Conservation (phyloP, 92 coral and sea anemone species). For the Epizoanthus rinbou region DNA sequence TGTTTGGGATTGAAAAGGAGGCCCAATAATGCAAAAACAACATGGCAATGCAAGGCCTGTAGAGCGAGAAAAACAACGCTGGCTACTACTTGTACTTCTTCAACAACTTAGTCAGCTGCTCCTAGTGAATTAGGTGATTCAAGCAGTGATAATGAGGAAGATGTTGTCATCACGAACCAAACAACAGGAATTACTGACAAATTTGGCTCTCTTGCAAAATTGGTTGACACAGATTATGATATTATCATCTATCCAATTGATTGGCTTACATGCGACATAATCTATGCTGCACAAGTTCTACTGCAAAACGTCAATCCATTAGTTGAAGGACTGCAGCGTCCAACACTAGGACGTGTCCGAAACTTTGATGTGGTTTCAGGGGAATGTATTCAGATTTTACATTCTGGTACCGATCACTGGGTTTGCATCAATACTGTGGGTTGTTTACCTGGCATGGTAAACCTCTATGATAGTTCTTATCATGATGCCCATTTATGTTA, state of each 20-base stretch:
- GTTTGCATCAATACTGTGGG: constrained; percentile 59
- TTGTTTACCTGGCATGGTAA: constrained; percentile 64
- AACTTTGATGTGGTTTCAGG: constrained; percentile 57
- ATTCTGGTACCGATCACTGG: constrained; percentile 60
- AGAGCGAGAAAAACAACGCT: too few species aligned
- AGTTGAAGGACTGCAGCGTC: constrained; percentile 62
- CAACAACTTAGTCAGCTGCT: too few species aligned
- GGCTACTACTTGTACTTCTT: too few species aligned
- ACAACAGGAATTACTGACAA: constrained; percentile 34
- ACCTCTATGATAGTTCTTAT: constrained; percentile 64
- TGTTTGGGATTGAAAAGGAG: too few species aligned
- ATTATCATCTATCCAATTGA: constrained; percentile 41
- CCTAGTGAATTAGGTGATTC: too few species aligned
- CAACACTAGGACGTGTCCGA: constrained; percentile 54
- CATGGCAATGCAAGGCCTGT: too few species aligned
- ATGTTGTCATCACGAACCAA: too few species aligned
- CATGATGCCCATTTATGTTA: constrained; percentile 55
- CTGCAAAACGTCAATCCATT: constrained; percentile 52
- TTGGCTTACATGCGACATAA: constrained; percentile 53
- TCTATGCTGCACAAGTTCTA: constrained; percentile 60
- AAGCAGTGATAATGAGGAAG: too few species aligned
- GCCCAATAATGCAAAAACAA: too few species aligned
- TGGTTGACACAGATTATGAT: constrained; percentile 42
- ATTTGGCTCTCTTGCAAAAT: constrained; percentile 33
- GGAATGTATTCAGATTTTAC: constrained; percentile 65